Conservation (phyloP, 2,797 vertebrate species). For the Columba guinea region DNA sequence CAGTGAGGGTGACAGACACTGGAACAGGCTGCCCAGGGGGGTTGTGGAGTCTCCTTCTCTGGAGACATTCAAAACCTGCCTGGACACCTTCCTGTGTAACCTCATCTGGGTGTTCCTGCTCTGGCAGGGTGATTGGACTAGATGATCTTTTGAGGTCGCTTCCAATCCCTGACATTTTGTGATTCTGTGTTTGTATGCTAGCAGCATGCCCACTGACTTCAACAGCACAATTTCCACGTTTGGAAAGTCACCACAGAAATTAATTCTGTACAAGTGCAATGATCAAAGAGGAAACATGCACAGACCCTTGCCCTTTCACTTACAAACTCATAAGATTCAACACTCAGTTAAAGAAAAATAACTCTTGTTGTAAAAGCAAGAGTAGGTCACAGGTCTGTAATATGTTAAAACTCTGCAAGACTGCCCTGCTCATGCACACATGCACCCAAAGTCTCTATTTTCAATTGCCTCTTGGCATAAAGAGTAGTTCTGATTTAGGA, state of each 20-base stretch:
- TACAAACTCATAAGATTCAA: not conserved
- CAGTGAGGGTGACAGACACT: too few relatives aligned
- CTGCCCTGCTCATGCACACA: not conserved
- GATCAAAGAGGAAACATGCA: not conserved
- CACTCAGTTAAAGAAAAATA: not conserved
- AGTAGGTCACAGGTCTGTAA: not conserved
- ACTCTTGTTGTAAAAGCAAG: not conserved
- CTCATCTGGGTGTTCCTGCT: too few relatives aligned
- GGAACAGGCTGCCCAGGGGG: too few relatives aligned
- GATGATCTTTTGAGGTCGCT: too few relatives aligned
- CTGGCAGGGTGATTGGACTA: too few relatives aligned
- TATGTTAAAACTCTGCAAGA: not conserved
- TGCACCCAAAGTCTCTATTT: not conserved
- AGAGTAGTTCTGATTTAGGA: not conserved
- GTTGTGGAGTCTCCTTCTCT: too few relatives aligned
- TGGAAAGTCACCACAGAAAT: not conserved
- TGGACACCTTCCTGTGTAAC: too few relatives aligned
- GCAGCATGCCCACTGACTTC: not conserved
- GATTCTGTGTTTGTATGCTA: not conserved
- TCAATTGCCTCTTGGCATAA: not conserved
- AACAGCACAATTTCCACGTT: not conserved
- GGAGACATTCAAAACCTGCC: too few relatives aligned
- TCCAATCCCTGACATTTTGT: too few relatives aligned
- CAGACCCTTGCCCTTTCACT: not conserved
- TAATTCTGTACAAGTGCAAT: not conserved